Conservation (phyloP, 2,797 vertebrate species). For the Xenopus petersii region DNA sequence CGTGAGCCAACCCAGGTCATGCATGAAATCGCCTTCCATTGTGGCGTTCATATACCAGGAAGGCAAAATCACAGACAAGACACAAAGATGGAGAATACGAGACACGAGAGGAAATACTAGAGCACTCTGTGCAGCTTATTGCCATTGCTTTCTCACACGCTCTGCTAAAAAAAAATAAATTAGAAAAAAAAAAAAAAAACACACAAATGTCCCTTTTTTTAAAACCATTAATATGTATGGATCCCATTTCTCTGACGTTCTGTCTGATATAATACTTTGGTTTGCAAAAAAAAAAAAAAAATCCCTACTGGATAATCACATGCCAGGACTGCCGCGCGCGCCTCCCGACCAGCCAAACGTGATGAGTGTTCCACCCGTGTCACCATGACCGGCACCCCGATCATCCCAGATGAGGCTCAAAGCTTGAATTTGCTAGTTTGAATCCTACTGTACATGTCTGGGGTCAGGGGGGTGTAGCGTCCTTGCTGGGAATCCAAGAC, state of each 20-base stretch:
- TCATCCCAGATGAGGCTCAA: slow-evolving; percentile 58
- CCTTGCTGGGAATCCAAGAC: slow-evolving; percentile 86
- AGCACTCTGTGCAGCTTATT: background rate
- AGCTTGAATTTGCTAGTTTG: slow-evolving; percentile 86
- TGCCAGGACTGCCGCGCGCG: background rate
- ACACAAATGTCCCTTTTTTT: slow-evolving; percentile 26
- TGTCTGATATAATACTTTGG: slow-evolving; percentile 39
- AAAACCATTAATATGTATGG: background rate
- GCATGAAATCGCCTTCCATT: background rate
- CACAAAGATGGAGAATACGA: too few relatives aligned
- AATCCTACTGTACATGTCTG: slow-evolving; percentile 74
- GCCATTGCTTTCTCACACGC: background rate
- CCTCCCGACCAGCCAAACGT: slow-evolving; percentile 13
- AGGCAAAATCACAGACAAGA: too few relatives aligned
- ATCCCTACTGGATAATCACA: background rate
- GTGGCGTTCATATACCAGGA: too few relatives aligned
- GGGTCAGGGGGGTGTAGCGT: slow-evolving; percentile 73
- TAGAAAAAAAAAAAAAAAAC: slow-evolving; percentile 6
- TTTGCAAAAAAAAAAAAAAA: slow-evolving; percentile 2
- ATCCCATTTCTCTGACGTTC: slow-evolving; percentile 3
- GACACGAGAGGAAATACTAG: background rate
- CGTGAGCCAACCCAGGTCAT: too few relatives aligned
- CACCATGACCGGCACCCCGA: slow-evolving; percentile 36
- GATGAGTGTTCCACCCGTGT: slow-evolving; percentile 9
- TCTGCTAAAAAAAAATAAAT: slow-evolving; percentile 32